Evolutionary conservation across 1,140 invertebrate genomes (phyloP).

Genomic region (Lutraria rhynchaena): DNA sequence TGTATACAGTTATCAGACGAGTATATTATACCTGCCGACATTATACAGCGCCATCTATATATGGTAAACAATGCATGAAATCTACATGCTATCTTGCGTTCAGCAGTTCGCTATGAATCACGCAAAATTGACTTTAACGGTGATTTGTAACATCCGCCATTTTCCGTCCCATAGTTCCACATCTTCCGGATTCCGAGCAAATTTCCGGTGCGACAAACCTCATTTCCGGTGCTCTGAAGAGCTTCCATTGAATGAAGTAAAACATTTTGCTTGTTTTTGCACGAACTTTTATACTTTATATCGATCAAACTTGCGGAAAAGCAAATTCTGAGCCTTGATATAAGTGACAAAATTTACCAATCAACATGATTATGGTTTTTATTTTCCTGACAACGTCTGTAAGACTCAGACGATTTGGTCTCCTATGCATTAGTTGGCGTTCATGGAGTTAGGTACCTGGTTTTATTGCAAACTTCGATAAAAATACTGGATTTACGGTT

Average conservation of each 20-base stretch:
- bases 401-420: too few relatives aligned
- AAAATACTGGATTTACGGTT: too few relatives aligned
- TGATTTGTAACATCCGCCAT: constrained; percentile 62
- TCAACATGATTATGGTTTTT: constrained; percentile 6
- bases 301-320: constrained; percentile 37
- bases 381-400: not conserved
- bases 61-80: too few relatives aligned
- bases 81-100: not conserved
- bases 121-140: constrained; percentile 60
- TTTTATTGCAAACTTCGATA: too few relatives aligned
- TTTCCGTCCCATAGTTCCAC: constrained; percentile 60
- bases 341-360: constrained; percentile 36
- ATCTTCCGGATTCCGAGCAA: constrained; percentile 58
- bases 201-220: constrained; percentile 60
- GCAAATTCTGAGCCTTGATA: constrained; percentile 32
- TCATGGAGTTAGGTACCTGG: too few relatives aligned
- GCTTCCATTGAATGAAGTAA: constrained; percentile 54
- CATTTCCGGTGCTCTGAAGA: constrained; percentile 54
- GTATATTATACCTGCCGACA: too few relatives aligned
- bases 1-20: too few relatives aligned
- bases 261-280: constrained; percentile 58
- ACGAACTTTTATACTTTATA: constrained; percentile 53
- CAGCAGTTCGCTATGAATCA: constrained; percentile 37
- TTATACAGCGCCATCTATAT: too few relatives aligned
- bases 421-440: too few relatives aligned